Percentiles rank a stretch among this genome's conserved stretches.
Evolutionary conservation across 2,888 invertebrate species (phyloP).

Genomic region (Zootermopsis nevadensis): DNA sequence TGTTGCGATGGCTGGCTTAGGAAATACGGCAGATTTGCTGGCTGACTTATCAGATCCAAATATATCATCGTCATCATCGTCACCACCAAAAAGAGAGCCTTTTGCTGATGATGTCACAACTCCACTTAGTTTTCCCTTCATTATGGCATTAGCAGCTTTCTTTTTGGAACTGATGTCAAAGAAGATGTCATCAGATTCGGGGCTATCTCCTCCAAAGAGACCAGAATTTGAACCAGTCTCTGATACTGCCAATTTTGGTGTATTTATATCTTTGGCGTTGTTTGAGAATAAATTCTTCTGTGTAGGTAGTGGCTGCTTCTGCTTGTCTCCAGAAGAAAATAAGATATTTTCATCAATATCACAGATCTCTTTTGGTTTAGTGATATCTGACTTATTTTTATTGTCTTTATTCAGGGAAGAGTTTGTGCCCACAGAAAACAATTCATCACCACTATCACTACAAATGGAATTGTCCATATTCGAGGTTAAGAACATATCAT

Average conservation of each 20-base stretch:
- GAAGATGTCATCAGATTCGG: constrained; percentile 63
- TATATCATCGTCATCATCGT: constrained; percentile 61
- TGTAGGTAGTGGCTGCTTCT: not conserved
- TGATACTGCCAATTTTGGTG: constrained; percentile 56
- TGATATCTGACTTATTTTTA: not conserved
- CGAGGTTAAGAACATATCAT: not conserved
- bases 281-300: constrained; percentile 13
- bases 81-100: constrained; percentile 63
- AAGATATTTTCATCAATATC: not conserved
- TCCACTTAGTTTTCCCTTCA: constrained; percentile 52
- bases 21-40: not conserved
- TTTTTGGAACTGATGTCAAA: constrained; percentile 35
- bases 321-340: not conserved
- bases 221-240: constrained; percentile 53
- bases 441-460: not conserved
- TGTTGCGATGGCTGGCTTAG: not conserved
- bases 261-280: constrained; percentile 22
- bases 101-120: constrained; percentile 57
- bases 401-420: not conserved
- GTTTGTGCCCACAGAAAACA: not conserved
- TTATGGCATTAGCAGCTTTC: constrained; percentile 50
- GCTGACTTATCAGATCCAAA: constrained; percentile 53
- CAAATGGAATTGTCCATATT: not conserved
- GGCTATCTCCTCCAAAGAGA: constrained; percentile 60
- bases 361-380: not conserved